These are phyloP conservation scores for Aphelenchoides avenae DNA, from an alignment of 1,140 invertebrate species.

Conservation along the genomic window DNA sequence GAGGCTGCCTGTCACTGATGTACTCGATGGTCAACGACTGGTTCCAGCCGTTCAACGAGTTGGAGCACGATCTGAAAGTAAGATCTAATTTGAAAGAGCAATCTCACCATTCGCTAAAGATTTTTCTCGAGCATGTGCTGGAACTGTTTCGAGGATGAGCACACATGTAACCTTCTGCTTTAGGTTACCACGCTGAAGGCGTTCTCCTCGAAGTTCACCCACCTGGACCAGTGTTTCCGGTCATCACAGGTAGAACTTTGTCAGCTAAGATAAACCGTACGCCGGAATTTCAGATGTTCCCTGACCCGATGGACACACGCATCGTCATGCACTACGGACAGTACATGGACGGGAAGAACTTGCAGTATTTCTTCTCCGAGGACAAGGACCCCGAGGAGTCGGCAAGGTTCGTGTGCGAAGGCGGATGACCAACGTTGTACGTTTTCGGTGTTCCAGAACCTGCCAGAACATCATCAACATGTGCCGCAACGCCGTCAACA, in stretches of 20 bases:
- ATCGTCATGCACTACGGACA: conserved; percentile 45
- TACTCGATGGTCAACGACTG: conserved; percentile 46
- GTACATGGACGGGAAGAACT: conserved; percentile 35
- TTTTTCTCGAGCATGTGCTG: no score
- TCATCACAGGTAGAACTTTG: no score
- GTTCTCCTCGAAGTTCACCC: conserved; percentile 39
- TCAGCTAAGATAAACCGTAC: no score
- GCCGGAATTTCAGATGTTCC: conserved; percentile 15
- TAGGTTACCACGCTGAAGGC: conserved; percentile 25
- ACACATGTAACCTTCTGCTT: conserved; percentile 10
- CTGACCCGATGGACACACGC: conserved; percentile 19
- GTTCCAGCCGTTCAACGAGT: conserved; percentile 42
- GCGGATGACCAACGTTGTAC: background rate
- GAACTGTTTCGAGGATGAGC: background rate
- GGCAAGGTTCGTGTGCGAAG: conserved; percentile 9
- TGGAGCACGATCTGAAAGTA: conserved; percentile 34
- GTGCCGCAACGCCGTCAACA: conserved; percentile 4
- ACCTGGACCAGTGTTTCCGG: conserved; percentile 35
- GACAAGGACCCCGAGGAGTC: conserved; percentile 31
- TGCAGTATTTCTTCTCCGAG: conserved; percentile 40
- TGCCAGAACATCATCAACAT: conserved; percentile 11
- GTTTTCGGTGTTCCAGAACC: conserved; percentile 7
- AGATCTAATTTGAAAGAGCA: background rate
- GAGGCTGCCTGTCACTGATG: conserved; percentile 46
- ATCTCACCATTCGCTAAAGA: no score